Conservation (phyloP, 2,888 invertebrate species). For the Zele albiditarsus region DNA sequence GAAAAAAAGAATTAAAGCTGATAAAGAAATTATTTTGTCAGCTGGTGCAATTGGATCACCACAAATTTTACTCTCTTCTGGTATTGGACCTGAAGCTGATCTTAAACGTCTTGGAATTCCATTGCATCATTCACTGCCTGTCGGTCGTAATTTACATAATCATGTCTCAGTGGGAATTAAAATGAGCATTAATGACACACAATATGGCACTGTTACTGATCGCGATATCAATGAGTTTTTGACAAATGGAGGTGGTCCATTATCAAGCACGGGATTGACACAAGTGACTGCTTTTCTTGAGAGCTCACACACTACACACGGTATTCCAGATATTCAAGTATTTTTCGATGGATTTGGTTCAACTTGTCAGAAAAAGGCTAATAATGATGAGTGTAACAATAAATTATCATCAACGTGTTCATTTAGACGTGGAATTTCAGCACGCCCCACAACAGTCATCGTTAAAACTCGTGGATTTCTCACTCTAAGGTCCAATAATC, state of each 20-base stretch:
- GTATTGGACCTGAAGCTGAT: slow-evolving; percentile 74
- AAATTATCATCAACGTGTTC: slow-evolving; percentile 59
- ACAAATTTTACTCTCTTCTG: slow-evolving; percentile 75
- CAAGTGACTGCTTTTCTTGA: slow-evolving; percentile 68
- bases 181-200: slow-evolving; percentile 62
- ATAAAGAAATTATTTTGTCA: slow-evolving; percentile 75
- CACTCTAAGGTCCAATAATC: slow-evolving; percentile 78
- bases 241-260: slow-evolving; percentile 66
- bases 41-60: slow-evolving; percentile 75
- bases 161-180: slow-evolving; percentile 67
- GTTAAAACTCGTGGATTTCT: slow-evolving; percentile 75
- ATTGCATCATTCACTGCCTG: slow-evolving; percentile 63
- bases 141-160: slow-evolving; percentile 69
- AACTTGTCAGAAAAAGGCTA: slow-evolving; percentile 62
- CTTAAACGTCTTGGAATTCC: slow-evolving; percentile 65
- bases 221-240: slow-evolving; percentile 68
- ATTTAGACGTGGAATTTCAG: slow-evolving; percentile 66
- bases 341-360: slow-evolving; percentile 73
- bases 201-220: slow-evolving; percentile 62
- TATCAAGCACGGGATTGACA: slow-evolving; percentile 72
- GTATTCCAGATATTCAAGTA: slow-evolving; percentile 70
- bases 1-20: slow-evolving; percentile 68
- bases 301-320: slow-evolving; percentile 63
- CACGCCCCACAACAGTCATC: slow-evolving; percentile 64
- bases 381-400: slow-evolving; percentile 60